A percentile compares a stretch with the other conserved stretches of the same genome.
These are phyloP conservation scores for Leuciscus idus DNA, from an alignment of 2,113 vertebrate genomes.

Conservation along the genomic window DNA sequence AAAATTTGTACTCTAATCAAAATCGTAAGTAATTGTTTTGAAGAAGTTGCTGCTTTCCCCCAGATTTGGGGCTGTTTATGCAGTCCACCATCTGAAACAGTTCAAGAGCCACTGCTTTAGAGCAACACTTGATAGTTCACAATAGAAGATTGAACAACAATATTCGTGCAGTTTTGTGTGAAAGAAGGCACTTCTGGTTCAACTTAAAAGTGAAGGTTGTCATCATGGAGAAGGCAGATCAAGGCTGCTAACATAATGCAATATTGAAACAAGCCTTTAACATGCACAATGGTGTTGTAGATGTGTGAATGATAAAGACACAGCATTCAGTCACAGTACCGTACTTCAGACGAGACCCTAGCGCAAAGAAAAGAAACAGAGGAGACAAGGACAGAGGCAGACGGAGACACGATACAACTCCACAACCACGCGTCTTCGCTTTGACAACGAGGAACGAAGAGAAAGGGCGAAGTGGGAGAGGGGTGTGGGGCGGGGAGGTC, in stretches of 20 bases:
- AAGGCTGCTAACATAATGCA: conserved; percentile 44
- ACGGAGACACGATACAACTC: conserved; percentile 82
- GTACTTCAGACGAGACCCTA: conserved; percentile 75
- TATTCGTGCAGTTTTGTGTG: conserved; percentile 37
- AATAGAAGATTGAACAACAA: not conserved
- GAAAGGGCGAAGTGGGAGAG: conserved; percentile 57
- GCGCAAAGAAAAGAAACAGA: conserved; percentile 58
- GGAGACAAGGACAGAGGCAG: conserved; percentile 61
- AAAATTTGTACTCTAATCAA: not conserved
- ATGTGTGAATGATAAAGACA: conserved; percentile 45
- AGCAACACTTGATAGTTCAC: conserved; percentile 27
- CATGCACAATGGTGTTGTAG: conserved; percentile 72
- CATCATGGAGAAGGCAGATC: conserved; percentile 16
- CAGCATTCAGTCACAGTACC: conserved; percentile 74
- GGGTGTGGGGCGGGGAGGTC: conserved; percentile 51
- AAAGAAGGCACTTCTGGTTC: not conserved
- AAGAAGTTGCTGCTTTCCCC: not conserved
- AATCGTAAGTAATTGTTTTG: not conserved
- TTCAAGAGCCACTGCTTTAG: conserved; percentile 23
- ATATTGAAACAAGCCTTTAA: conserved; percentile 49
- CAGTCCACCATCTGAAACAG: not conserved
- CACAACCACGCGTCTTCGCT: conserved; percentile 75
- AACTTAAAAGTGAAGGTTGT: conserved; percentile 31
- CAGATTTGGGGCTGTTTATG: not conserved
- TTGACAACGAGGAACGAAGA: conserved; percentile 73